These are phyloP conservation scores for Mechanitis mazaeus DNA, from an alignment of 2,888 invertebrate genomes.

Conservation along the genomic window DNA sequence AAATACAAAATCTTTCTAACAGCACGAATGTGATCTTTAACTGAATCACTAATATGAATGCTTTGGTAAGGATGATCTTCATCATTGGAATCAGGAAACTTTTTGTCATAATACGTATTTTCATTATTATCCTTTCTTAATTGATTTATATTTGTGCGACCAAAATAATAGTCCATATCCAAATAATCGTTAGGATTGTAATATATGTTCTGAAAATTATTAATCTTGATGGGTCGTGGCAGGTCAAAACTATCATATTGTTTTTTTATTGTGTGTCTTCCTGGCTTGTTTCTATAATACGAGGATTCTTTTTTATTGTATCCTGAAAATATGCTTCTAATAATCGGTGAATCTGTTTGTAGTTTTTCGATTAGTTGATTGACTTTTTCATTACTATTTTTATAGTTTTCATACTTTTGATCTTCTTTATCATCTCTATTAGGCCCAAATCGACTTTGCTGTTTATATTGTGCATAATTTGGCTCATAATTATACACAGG, in stretches of 20 bases:
- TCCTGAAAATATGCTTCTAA: slow-evolving; percentile 14
- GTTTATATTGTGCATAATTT: slow-evolving; percentile 30
- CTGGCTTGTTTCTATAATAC: neutral
- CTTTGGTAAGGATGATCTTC: slow-evolving; percentile 29
- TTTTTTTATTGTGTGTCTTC: slow-evolving; percentile 5
- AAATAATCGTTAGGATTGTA: slow-evolving; percentile 41
- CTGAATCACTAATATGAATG: slow-evolving; percentile 24
- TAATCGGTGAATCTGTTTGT: slow-evolving; percentile 8
- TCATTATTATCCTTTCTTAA: slow-evolving; percentile 1
- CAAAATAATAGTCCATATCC: slow-evolving; percentile 43
- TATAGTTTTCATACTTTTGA: slow-evolving; percentile 9
- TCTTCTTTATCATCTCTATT: slow-evolving; percentile 32
- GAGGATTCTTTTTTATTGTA: slow-evolving; percentile 3
- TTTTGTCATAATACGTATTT: neutral
- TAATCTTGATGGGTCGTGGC: slow-evolving; percentile 13
- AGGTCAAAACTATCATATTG: slow-evolving; percentile 22
- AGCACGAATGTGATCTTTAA: slow-evolving; percentile 38
- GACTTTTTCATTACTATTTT: slow-evolving; percentile 7
- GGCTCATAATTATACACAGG: slow-evolving; percentile 46
- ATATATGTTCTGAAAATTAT: slow-evolving; percentile 23
- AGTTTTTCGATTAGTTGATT: neutral
- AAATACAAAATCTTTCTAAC: slow-evolving; percentile 37
- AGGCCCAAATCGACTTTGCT: slow-evolving; percentile 43
- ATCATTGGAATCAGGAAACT: slow-evolving; percentile 22
- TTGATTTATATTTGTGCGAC: slow-evolving; percentile 19